phyloP scores from a whole-genome alignment of 2,797 vertebrate genomes.

The Otus scops region DNA sequence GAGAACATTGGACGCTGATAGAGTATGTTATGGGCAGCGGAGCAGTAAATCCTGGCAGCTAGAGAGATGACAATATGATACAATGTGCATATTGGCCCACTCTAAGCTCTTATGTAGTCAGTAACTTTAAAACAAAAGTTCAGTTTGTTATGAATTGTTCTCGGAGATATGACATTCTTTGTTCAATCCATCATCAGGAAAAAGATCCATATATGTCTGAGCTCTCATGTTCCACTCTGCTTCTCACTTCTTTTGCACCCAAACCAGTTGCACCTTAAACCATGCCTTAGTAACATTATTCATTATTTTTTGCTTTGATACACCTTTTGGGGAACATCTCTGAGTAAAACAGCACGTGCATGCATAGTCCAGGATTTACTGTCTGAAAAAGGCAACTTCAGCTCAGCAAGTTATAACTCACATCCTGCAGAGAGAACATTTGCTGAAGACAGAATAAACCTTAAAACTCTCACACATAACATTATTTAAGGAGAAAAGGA shows the following conservation, averaged over 20 bases:
- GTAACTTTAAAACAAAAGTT: neutral
- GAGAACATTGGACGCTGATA: neutral
- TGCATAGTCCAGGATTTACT: neutral
- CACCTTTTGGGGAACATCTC: neutral
- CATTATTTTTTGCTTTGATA: neutral
- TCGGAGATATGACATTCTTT: rapidly evolving
- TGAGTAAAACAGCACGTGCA: neutral
- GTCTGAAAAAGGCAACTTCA: neutral
- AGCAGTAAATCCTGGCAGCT: neutral
- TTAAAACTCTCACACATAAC: neutral
- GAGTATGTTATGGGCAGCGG: neutral
- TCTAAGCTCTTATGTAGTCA: neutral
- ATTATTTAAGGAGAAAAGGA: neutral
- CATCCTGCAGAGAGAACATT: neutral
- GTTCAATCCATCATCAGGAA: neutral
- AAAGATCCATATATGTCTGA: neutral
- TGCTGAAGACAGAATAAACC: neutral
- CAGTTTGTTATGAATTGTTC: rapidly evolving
- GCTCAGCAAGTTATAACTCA: neutral
- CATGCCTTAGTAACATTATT: neutral
- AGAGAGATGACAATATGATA: neutral
- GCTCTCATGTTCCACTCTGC: neutral
- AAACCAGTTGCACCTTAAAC: neutral
- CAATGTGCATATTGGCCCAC: rapidly evolving
- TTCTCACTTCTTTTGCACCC: neutral